Evolutionary conservation across 2,888 invertebrate species (phyloP).

Genomic region (Oscheius sp.): DNA sequence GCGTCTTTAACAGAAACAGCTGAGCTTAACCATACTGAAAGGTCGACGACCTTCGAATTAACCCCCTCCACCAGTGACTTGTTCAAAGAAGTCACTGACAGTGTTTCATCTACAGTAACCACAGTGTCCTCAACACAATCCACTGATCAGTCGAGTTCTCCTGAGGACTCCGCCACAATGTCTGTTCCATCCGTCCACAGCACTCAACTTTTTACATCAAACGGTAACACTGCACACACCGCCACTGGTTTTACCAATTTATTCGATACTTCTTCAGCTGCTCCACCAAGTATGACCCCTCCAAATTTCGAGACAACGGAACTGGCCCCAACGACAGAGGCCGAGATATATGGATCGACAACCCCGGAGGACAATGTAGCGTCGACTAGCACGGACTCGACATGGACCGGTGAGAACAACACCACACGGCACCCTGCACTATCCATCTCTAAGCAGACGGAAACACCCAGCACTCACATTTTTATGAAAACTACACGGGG

Average conservation of each 20-base stretch:
- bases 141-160: constrained; percentile 12
- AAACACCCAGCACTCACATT: not conserved
- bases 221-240: constrained; percentile 15
- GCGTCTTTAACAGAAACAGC: not conserved
- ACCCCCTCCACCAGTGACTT: constrained; percentile 22
- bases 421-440: not conserved
- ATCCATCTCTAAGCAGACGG: too few species aligned
- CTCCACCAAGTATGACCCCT: constrained; percentile 39
- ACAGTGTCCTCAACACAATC: constrained; percentile 1
- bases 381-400: not conserved
- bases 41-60: not conserved
- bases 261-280: constrained; percentile 18
- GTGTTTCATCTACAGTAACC: constrained; percentile 19
- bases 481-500: not conserved
- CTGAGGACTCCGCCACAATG: not conserved
- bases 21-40: not conserved
- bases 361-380: not conserved
- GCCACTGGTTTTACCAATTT: not conserved
- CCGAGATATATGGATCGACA: constrained; percentile 20
- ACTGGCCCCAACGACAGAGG: constrained; percentile 7
- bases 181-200: constrained; percentile 1
- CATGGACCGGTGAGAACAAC: constrained; percentile 22
- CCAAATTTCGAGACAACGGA: constrained; percentile 22
- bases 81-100: constrained; percentile 24
- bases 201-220: not conserved